phyloP scores from a whole-genome alignment of 2,888 invertebrate species.

The Crematogaster levior region DNA sequence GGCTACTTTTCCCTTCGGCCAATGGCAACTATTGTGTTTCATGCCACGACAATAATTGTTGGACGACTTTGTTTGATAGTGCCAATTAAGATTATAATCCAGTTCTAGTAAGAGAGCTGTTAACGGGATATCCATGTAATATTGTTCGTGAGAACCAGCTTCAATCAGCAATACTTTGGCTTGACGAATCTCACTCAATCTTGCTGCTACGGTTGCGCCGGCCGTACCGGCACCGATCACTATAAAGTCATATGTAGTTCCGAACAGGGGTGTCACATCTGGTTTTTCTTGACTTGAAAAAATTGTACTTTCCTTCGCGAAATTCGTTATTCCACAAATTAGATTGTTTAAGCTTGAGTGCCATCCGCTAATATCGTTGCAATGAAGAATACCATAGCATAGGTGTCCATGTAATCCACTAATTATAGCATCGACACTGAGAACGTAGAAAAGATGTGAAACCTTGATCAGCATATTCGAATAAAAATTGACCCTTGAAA shows the following conservation, averaged over 20 bases:
- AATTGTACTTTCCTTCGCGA: no score
- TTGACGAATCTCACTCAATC: constrained; percentile 91
- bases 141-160: constrained; percentile 90
- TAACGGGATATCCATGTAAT: constrained; percentile 93
- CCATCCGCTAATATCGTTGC: no score
- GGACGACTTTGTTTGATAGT: constrained; percentile 92
- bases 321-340: no score
- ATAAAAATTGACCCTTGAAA: no score
- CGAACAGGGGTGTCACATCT: constrained; percentile 80
- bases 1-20: constrained; percentile 90
- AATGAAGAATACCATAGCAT: no score
- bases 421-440: no score
- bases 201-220: constrained; percentile 91
- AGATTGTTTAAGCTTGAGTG: no score
- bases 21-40: constrained; percentile 80
- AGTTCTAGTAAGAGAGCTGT: no score
- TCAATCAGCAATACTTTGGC: constrained; percentile 91
- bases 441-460: no score
- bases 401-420: no score
- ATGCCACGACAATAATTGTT: constrained; percentile 89
- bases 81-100: constrained; percentile 91
- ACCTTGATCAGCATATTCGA: no score
- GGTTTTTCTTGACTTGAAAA: neutral
- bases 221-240: constrained; percentile 93
- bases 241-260: constrained; percentile 89